These are phyloP conservation scores for Papilio helenus DNA, from an alignment of 1,140 invertebrate species.

Conservation along the genomic window DNA sequence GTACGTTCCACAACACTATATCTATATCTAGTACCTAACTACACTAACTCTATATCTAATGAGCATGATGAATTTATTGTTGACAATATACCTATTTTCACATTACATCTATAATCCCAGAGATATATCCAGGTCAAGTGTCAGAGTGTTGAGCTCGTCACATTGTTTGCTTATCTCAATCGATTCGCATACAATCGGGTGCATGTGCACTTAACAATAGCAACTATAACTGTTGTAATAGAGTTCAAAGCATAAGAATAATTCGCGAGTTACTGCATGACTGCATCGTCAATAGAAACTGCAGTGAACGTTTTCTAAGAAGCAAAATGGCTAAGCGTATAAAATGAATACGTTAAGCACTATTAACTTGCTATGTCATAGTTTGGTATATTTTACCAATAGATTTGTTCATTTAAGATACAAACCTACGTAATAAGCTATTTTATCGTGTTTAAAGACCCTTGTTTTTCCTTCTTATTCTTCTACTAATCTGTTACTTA, in stretches of 20 bases:
- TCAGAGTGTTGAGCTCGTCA: constrained; percentile 21
- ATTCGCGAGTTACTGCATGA: neutral
- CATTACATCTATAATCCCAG: constrained; percentile 22
- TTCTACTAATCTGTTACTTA: neutral
- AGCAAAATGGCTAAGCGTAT: constrained; percentile 1
- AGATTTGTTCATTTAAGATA: neutral
- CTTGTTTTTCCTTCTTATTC: neutral
- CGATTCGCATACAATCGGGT: constrained; percentile 5
- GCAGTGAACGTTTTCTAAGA: constrained; percentile 28
- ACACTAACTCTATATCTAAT: too few species aligned
- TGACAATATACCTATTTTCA: neutral
- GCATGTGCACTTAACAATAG: neutral
- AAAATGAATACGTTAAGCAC: constrained; percentile 1
- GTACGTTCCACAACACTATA: too few species aligned
- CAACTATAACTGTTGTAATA: neutral
- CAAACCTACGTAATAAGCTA: neutral
- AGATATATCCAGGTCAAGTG: constrained; percentile 41
- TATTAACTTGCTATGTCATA: neutral
- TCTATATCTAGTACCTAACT: too few species aligned
- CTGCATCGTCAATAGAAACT: constrained; percentile 24
- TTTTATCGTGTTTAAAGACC: neutral
- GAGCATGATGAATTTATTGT: neutral
- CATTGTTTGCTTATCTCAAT: constrained; percentile 43
- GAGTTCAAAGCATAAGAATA: neutral
- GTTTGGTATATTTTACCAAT: neutral